A percentile compares a stretch with the other conserved stretches of the same genome.
phyloP scores from a whole-genome alignment of 2,888 invertebrate genomes.

The Macrostomum cliftonense region DNA sequence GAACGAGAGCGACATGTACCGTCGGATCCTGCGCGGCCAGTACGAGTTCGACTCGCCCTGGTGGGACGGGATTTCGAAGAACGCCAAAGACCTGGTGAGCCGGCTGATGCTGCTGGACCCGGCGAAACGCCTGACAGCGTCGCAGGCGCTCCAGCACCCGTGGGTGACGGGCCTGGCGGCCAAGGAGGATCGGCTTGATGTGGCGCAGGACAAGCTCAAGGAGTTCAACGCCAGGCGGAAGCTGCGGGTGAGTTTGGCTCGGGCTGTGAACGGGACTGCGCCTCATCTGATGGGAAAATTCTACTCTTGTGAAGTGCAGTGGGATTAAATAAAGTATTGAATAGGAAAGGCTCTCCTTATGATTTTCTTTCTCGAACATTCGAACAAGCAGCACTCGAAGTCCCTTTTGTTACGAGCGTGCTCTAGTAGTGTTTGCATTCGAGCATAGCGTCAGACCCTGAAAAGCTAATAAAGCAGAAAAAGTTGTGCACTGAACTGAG shows the following conservation, averaged over 20 bases:
- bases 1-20: slow-evolving; percentile 26
- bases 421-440: no score
- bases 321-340: no score
- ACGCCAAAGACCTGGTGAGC: slow-evolving; percentile 30
- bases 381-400: no score
- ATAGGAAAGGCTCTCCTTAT: no score
- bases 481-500: no score
- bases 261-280: no score
- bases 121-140: slow-evolving; percentile 22
- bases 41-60: slow-evolving; percentile 27
- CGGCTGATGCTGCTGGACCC: slow-evolving; percentile 22
- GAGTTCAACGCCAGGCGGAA: slow-evolving; percentile 30
- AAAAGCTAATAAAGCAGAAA: no score
- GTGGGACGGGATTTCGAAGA: slow-evolving; percentile 32
- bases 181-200: slow-evolving; percentile 21
- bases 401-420: no score
- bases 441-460: no score
- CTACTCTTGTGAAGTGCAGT: no score
- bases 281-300: no score
- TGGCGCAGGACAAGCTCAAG: slow-evolving; percentile 26
- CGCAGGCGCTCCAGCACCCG: slow-evolving; percentile 23
- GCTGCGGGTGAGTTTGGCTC: slow-evolving; percentile 28
- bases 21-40: slow-evolving; percentile 28
- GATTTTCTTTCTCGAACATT: no score
- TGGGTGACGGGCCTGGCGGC: slow-evolving; percentile 28